A percentile compares a stretch with the other conserved stretches of the same genome.
These are phyloP conservation scores for Pseudococcus viburni DNA, from an alignment of 2,888 invertebrate genomes.

Conservation along the genomic window DNA sequence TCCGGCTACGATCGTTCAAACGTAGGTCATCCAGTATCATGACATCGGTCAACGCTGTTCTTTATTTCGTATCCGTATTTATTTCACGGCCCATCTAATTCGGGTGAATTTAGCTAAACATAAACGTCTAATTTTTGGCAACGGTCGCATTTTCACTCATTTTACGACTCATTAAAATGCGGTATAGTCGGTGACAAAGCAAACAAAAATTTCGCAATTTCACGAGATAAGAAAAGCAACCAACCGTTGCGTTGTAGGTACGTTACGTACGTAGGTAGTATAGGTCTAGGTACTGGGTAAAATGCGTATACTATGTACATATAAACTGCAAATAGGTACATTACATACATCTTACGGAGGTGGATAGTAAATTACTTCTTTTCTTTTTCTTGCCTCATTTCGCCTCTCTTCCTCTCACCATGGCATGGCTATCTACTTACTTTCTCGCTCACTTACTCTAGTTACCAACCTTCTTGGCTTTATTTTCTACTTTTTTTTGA, in stretches of 20 bases:
- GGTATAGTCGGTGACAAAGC: constrained; percentile 6
- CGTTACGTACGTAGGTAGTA: no score
- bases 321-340: no score
- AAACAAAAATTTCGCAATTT: constrained; percentile 35
- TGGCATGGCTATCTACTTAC: neutral
- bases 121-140: neutral
- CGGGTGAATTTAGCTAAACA: neutral
- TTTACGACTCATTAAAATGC: constrained; percentile 47
- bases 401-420: neutral
- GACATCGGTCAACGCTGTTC: neutral
- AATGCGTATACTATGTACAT: no score
- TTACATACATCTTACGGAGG: neutral
- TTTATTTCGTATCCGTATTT: neutral
- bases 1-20: no score
- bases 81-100: constrained; percentile 31
- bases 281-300: no score
- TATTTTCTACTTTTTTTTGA: neutral
- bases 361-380: neutral
- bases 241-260: neutral
- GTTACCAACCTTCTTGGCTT: neutral
- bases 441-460: no score
- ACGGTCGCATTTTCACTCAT: neutral
- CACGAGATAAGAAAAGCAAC: neutral
- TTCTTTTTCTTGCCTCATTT: neutral
- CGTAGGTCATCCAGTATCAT: neutral